Base-by-base conservation (phyloP, 2,888 invertebrate species). In the Sicus ferrugineus region DNA sequence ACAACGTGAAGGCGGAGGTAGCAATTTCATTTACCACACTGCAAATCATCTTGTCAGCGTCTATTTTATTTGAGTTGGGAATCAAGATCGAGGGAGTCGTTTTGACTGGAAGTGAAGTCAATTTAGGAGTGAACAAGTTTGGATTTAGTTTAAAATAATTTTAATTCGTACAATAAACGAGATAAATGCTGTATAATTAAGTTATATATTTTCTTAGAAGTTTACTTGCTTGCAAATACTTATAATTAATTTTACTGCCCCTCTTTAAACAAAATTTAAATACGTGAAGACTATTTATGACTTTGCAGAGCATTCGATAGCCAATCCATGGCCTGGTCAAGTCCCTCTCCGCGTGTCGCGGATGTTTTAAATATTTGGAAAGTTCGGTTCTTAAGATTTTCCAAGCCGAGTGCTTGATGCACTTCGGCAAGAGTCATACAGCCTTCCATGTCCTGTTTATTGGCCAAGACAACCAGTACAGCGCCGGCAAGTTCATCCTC, bases 251-350 rank as follows among this genome's bases (percentile, higher is more conserved):
- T 30, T 67, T 66, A 26, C 11, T 54, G 31, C n/a, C 16, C n/a
- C 14, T 63, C 21, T 26, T 59, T 59, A 21, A 67, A 34, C 38
- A 74, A 74, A 67, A 71, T 71, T 71, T 72, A 73, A 77, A 78
- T 68, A 76, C 72, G 77, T 80, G 73, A 73, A 68, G 81, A 81
- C 83, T 92, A 96, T 92, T 96, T 96, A 86, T 92, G 90, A 82
- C 92, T 94, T 86, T 95, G 94, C 80, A 96, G 86, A 67, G 95
- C 93, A 81, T 94, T 96, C 72, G 95, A 93, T 75, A 96, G 90
- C 98, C 99, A 99, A 86, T 99, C 98, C 99, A 99, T 99, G 72
- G 98, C 97, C 86, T 96, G 96, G 85, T 99, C 97, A 63, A 99
- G 88, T 0, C 99, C 99, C 86, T 98, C 97, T 30, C 98, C 98